Conservation (phyloP, 2,888 invertebrate genomes). For the Charanyca ferruginea region DNA sequence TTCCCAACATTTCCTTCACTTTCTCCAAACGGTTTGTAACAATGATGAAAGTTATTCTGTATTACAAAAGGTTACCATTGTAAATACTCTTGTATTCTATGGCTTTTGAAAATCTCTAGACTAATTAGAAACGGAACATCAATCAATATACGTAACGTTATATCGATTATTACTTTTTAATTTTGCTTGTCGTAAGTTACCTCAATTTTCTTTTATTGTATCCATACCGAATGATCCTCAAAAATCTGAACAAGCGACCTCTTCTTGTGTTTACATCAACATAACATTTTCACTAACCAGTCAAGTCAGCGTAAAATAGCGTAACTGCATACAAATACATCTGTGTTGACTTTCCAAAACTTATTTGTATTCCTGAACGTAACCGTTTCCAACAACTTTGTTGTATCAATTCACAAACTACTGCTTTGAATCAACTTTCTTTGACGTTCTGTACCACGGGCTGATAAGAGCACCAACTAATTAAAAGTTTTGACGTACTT, state of each 20-base stretch:
- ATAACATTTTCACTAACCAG: constrained; percentile 7
- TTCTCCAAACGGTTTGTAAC: constrained; percentile 75
- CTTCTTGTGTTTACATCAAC: not conserved
- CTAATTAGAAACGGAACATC: constrained; percentile 32
- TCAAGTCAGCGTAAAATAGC: constrained; percentile 21
- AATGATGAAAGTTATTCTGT: constrained; percentile 76
- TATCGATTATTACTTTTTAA: not conserved
- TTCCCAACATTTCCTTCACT: constrained; percentile 82
- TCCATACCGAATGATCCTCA: not conserved
- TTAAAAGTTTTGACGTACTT: constrained; percentile 58
- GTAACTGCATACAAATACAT: constrained; percentile 53
- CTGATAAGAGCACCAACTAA: constrained; percentile 55
- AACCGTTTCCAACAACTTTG: constrained; percentile 42
- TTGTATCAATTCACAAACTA: constrained; percentile 51
- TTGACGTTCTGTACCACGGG: constrained; percentile 45
- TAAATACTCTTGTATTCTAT: constrained; percentile 38
- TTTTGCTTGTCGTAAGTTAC: not conserved
- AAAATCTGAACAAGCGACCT: not conserved
- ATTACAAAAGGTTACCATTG: constrained; percentile 60
- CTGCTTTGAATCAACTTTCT: constrained; percentile 55
- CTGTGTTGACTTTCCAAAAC: constrained; percentile 45
- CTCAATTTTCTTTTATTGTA: not conserved
- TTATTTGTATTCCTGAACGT: constrained; percentile 52
- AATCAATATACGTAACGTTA: constrained; percentile 28
- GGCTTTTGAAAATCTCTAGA: constrained; percentile 46